Conservation (phyloP, 2,113 vertebrate species). For the Lepidothrix coronata region DNA sequence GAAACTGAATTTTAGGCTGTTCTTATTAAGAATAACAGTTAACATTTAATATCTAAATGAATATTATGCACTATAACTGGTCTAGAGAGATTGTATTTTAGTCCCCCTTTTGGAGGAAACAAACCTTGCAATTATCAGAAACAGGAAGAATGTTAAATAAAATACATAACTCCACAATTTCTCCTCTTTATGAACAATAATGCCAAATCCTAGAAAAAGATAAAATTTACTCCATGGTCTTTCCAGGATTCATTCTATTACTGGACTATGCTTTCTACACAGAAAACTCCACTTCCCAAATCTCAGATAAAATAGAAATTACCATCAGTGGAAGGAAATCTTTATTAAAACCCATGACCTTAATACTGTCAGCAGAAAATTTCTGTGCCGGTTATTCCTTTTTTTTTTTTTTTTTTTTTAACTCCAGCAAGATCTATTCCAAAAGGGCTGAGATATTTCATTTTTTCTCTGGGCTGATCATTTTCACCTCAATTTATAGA, state of each 20-base stretch:
- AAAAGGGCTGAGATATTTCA: neutral
- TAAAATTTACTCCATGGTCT: neutral
- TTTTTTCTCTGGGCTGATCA: neutral
- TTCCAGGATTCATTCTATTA: neutral
- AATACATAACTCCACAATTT: neutral
- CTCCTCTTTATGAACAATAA: neutral
- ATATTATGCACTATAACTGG: neutral
- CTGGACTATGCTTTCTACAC: neutral
- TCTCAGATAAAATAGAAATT: neutral
- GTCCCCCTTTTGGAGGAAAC: neutral
- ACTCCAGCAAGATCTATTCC: neutral
- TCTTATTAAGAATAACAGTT: neutral
- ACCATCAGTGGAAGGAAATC: neutral
- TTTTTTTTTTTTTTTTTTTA: neutral
- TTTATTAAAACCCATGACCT: neutral
- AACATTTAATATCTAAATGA: neutral
- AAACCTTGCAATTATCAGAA: neutral
- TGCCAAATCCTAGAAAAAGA: neutral
- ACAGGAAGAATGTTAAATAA: neutral
- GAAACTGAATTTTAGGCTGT: neutral
- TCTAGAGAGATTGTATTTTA: neutral
- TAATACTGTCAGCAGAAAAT: neutral
- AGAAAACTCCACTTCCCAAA: neutral
- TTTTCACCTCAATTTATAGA: neutral
- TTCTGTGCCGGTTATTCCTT: neutral